These are phyloP conservation scores for Octonoba sinensis DNA, from an alignment of 2,888 invertebrate species.

Conservation along the genomic window DNA sequence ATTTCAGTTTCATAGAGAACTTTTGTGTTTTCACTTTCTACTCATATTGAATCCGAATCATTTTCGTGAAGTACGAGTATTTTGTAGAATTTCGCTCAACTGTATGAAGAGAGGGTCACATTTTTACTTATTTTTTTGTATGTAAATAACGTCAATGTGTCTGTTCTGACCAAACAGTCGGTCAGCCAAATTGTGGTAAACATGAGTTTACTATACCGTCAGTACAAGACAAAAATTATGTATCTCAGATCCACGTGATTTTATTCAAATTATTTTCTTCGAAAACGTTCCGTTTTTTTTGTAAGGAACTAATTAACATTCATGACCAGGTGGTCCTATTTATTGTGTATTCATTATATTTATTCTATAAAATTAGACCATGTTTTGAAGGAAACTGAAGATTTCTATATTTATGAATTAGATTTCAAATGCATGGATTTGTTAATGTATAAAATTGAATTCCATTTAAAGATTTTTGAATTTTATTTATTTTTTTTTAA, in stretches of 20 bases:
- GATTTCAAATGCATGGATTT: background rate
- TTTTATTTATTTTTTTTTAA: no score
- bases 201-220: slow-evolving; percentile 58
- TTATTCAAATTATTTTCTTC: slow-evolving; percentile 39
- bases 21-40: slow-evolving; percentile 41
- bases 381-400: background rate
- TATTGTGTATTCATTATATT: slow-evolving; percentile 32
- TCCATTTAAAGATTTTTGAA: no score
- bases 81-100: slow-evolving; percentile 64
- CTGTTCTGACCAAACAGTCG: slow-evolving; percentile 54
- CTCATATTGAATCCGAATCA: slow-evolving; percentile 45
- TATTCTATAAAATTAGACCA: background rate
- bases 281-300: slow-evolving; percentile 35
- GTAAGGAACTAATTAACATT: slow-evolving; percentile 45
- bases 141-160: slow-evolving; percentile 63
- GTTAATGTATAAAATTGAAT: slow-evolving; percentile 1
- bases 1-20: slow-evolving; percentile 42
- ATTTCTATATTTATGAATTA: background rate
- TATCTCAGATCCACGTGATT: slow-evolving; percentile 42
- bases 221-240: slow-evolving; percentile 61
- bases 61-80: slow-evolving; percentile 57
- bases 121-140: slow-evolving; percentile 64
- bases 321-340: slow-evolving; percentile 58
- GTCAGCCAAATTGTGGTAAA: slow-evolving; percentile 59
- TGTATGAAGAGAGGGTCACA: slow-evolving; percentile 63